Evolutionary conservation across 2,888 invertebrate species (phyloP).

Genomic region (Andrena bicolor): DNA sequence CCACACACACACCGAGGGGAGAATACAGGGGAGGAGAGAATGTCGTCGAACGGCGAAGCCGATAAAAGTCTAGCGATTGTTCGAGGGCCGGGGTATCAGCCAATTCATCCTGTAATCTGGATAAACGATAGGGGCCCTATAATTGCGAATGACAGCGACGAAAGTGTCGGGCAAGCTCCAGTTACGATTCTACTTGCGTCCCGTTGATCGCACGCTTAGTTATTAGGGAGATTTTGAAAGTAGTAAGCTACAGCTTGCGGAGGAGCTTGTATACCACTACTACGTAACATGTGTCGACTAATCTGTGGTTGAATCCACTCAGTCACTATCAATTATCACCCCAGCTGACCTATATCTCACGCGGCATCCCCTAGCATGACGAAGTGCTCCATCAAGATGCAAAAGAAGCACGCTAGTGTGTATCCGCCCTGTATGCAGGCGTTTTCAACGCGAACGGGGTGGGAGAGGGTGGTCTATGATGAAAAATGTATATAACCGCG

Average conservation of each 20-base stretch:
- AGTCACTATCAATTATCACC: background rate
- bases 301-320: background rate
- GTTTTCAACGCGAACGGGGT: too few relatives aligned
- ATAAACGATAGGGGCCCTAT: background rate
- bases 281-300: background rate
- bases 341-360: too few relatives aligned
- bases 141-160: background rate
- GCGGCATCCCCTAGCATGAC: background rate
- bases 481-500: background rate
- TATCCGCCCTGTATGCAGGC: too few relatives aligned
- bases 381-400: background rate
- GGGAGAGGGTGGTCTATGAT: background rate
- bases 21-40: background rate
- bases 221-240: too few relatives aligned
- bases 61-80: slow-evolving; percentile 35
- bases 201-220: background rate
- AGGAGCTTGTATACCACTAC: background rate
- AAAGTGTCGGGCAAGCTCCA: background rate
- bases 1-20: background rate
- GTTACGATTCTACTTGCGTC: background rate
- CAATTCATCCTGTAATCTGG: slow-evolving; percentile 9
- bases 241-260: too few relatives aligned
- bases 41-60: slow-evolving; percentile 15
- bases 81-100: slow-evolving; percentile 9
- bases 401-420: background rate